These are phyloP conservation scores for Artibeus lituratus DNA, from an alignment of 2,797 vertebrate genomes.

Conservation along the genomic window DNA sequence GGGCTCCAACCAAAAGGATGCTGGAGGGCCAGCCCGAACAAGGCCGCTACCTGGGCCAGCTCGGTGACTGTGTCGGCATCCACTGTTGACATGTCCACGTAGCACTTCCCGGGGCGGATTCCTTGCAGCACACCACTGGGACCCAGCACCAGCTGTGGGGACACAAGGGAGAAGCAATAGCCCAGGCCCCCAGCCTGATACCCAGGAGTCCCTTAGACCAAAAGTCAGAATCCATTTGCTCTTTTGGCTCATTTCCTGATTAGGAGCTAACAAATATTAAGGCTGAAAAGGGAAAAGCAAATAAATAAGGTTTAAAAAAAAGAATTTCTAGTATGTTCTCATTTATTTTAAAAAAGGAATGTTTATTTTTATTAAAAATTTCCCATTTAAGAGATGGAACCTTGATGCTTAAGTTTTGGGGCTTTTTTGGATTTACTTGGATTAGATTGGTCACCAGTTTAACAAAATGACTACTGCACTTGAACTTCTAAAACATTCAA, in stretches of 20 bases:
- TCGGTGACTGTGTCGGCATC: conserved; percentile 97
- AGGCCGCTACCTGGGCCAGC: conserved; percentile 91
- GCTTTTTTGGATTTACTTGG: background rate
- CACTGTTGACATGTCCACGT: conserved; percentile 98
- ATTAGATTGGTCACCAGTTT: background rate
- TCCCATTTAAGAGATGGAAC: conserved; percentile 7
- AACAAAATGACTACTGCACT: background rate
- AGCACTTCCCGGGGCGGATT: conserved; percentile 97
- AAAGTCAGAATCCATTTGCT: background rate
- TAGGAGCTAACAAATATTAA: conserved; percentile 35
- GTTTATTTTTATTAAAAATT: background rate
- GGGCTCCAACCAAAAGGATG: background rate
- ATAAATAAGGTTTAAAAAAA: background rate
- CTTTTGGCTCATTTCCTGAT: conserved; percentile 5
- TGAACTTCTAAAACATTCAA: background rate
- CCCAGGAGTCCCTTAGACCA: background rate
- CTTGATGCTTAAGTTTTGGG: background rate
- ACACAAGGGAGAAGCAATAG: conserved; percentile 85
- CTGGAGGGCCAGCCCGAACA: background rate
- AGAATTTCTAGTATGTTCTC: background rate
- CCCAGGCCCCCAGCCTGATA: conserved; percentile 52
- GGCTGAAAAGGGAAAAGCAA: conserved; percentile 7
- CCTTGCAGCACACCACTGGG: conserved; percentile 98
- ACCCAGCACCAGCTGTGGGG: conserved; percentile 93
- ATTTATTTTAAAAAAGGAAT: background rate